These are phyloP conservation scores for Subanguina moxae DNA, from an alignment of 1,140 invertebrate species.

Conservation along the genomic window DNA sequence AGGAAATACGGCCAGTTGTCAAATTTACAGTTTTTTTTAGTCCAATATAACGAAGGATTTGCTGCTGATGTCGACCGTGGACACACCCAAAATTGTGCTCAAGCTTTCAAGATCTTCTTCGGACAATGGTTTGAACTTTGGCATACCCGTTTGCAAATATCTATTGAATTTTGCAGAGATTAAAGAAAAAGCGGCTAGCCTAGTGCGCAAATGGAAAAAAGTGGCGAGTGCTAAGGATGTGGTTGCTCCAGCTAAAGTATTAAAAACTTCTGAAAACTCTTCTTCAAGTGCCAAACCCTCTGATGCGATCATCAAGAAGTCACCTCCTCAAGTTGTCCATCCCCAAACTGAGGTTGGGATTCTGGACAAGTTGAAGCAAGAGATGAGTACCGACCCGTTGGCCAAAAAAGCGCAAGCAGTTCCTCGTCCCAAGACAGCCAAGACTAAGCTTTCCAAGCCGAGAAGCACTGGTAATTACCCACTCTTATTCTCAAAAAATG, in stretches of 20 bases:
- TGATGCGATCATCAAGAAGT: background rate
- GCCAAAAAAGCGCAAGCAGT: background rate
- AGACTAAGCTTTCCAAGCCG: background rate
- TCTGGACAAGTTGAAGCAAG: background rate
- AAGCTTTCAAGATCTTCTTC: too few species aligned
- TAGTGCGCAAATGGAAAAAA: background rate
- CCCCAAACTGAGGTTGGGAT: background rate
- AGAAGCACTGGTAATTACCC: background rate
- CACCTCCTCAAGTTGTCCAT: background rate
- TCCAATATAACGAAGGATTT: too few species aligned
- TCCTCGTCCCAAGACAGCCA: background rate
- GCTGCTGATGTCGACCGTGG: too few species aligned
- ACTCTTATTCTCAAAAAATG: too few species aligned
- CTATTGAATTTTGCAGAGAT: background rate
- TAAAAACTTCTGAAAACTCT: background rate
- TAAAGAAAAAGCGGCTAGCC: background rate
- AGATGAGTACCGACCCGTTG: background rate
- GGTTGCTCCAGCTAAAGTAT: background rate
- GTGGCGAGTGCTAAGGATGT: background rate
- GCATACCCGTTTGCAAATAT: too few species aligned
- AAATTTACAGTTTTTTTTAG: too few species aligned
- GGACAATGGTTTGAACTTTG: too few species aligned
- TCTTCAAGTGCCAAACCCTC: background rate
- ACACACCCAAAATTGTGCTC: too few species aligned
- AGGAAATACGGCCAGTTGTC: too few species aligned